phyloP scores from a whole-genome alignment of 2,113 vertebrate species.

The Ramphastos sulfuratus region DNA sequence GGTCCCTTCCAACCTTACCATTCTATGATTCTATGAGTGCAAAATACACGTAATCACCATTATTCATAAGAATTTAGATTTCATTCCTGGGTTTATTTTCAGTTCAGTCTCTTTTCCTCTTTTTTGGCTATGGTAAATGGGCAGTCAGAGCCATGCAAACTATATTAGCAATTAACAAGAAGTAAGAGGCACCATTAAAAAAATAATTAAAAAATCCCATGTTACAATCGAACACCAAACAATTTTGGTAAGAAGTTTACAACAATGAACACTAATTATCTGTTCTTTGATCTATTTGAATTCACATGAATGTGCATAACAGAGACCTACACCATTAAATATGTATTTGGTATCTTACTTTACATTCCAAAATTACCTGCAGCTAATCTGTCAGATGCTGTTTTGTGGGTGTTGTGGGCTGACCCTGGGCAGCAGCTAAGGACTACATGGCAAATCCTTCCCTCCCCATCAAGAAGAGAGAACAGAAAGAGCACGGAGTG shows the following conservation, averaged over 20 bases:
- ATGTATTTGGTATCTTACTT: not conserved
- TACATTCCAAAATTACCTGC: not conserved
- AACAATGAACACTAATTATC: not conserved
- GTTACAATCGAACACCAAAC: not conserved
- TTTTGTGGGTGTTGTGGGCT: not conserved
- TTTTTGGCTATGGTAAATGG: not conserved
- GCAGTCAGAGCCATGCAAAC: not conserved
- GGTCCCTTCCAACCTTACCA: no score
- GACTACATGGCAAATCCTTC: rapidly evolving
- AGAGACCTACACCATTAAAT: not conserved
- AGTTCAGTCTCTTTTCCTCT: not conserved
- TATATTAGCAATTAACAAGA: not conserved
- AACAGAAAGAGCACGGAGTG: not conserved
- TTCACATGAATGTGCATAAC: rapidly evolving
- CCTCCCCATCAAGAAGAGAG: not conserved
- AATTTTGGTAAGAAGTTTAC: not conserved
- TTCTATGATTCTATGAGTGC: not conserved
- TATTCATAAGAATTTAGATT: not conserved
- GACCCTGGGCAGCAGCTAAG: not conserved
- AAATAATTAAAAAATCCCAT: not conserved
- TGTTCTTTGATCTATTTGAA: not conserved
- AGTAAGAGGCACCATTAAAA: not conserved
- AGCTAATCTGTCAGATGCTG: not conserved
- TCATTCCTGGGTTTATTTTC: not conserved
- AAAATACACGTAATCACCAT: not conserved